Conservation (phyloP, 2,113 vertebrate species). For the Phoenicopterus ruber region DNA sequence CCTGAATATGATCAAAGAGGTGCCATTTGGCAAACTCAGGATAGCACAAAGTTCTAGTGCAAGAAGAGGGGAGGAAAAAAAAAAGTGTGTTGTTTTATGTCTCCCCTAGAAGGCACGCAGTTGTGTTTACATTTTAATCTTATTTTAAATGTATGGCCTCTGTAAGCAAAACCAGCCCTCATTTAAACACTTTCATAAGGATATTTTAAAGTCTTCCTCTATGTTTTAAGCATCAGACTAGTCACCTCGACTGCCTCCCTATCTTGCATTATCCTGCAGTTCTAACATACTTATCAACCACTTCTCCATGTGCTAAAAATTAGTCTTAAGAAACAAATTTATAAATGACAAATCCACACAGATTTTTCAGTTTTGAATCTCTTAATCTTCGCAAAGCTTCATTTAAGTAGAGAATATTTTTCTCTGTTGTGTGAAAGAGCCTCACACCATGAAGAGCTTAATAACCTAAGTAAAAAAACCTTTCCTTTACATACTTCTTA, state of each 20-base stretch:
- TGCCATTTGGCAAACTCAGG: background rate
- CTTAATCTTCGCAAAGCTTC: background rate
- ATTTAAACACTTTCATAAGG: background rate
- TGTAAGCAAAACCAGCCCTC: background rate
- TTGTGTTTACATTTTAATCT: background rate
- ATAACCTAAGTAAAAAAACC: background rate
- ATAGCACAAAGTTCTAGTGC: background rate
- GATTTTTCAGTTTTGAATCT: background rate
- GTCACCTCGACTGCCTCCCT: background rate
- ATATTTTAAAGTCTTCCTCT: background rate
- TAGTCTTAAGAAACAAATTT: background rate
- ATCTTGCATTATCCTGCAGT: background rate
- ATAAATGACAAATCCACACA: background rate
- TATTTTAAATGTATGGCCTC: background rate
- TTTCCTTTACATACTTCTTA: background rate
- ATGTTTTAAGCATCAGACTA: background rate
- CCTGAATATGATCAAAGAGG: background rate
- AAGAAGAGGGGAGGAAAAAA: background rate
- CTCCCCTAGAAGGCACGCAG: background rate
- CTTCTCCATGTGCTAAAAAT: background rate
- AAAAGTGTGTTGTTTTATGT: background rate
- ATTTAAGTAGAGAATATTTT: background rate
- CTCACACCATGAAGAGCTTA: background rate
- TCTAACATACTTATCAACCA: background rate
- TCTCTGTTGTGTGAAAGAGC: background rate